Conservation (phyloP, 2,888 invertebrate species). For the Mechanitis messenoides region DNA sequence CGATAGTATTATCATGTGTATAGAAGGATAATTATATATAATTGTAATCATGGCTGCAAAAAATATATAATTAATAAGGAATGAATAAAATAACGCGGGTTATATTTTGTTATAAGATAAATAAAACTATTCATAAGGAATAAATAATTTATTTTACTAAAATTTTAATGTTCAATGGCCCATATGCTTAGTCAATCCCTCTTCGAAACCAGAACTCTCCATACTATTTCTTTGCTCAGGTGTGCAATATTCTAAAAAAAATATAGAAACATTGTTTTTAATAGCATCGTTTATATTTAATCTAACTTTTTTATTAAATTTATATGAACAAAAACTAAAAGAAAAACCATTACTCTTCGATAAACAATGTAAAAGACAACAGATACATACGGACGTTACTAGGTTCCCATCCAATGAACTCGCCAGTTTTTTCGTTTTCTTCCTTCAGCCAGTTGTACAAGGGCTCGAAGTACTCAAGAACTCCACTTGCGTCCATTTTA, state of each 20-base stretch:
- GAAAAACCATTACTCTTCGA: too few relatives aligned
- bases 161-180: constrained; percentile 30
- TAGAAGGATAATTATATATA: too few relatives aligned
- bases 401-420: constrained; percentile 77
- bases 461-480: constrained; percentile 84
- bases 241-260: constrained; percentile 61
- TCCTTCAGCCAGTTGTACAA: constrained; percentile 80
- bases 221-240: constrained; percentile 52
- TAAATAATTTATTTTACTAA: constrained; percentile 12
- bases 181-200: constrained; percentile 43
- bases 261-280: neutral
- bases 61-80: too few relatives aligned
- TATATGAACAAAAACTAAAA: too few relatives aligned
- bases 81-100: too few relatives aligned
- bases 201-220: constrained; percentile 48
- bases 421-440: constrained; percentile 79
- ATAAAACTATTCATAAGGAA: neutral
- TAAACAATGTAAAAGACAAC: neutral
- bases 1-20: too few relatives aligned
- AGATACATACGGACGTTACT: constrained; percentile 60
- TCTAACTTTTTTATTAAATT: neutral
- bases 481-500: constrained; percentile 81
- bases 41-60: too few relatives aligned
- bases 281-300: neutral
- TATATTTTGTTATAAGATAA: too few relatives aligned